Evolutionary conservation across 1,140 invertebrate species (phyloP), one percentile per base, ranked within the genome.

Genomic region (Drosophila auraria): DNA sequence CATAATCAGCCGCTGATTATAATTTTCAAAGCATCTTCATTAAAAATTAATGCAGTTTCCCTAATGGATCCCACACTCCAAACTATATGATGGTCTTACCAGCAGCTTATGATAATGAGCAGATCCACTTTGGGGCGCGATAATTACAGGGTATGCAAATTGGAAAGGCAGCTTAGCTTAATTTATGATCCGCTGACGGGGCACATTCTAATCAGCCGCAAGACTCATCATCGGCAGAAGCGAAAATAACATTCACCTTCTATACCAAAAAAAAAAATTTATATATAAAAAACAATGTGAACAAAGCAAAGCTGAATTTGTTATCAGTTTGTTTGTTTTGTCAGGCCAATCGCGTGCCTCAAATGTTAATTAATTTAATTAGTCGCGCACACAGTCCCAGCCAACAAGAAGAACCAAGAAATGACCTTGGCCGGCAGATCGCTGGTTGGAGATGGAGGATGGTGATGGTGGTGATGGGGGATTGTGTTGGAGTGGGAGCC

Each of bases 311-410:
- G 77, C 59, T 53, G 53, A 70, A 80, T 71, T 73, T 81, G 87
- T 89, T 82, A 89, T 89, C 86, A 87, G 78, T 57, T 74, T 87
- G 83, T 65, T 71, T 84, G 82, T 15, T 63, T 75, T 60, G 59
- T 65, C 73, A 65, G 73, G 56, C 71, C 78, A 84, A 82, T 89
- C 84, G 84, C 84, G 82, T 89, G 84, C 86, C 78, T 89, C 54
- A 50, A 75, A 89, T 79, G 83, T 70, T 78, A 87, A 89, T 82
- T 84, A 82, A 84, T 77, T 90, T 89, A 89, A 87, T 89, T 89
- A 90, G 86, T 64, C 65, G 53, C 81, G 62, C 65, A 69, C 59
- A 45, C 47, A 59, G 50, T 42, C 40, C 11, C 51, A 38, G 33
- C 17, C 54, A 40, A 25, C 54, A 60, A 66, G 56, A 73, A 71